phyloP scores from a whole-genome alignment of 2,113 vertebrate species.

The Sisor rabdophorus region DNA sequence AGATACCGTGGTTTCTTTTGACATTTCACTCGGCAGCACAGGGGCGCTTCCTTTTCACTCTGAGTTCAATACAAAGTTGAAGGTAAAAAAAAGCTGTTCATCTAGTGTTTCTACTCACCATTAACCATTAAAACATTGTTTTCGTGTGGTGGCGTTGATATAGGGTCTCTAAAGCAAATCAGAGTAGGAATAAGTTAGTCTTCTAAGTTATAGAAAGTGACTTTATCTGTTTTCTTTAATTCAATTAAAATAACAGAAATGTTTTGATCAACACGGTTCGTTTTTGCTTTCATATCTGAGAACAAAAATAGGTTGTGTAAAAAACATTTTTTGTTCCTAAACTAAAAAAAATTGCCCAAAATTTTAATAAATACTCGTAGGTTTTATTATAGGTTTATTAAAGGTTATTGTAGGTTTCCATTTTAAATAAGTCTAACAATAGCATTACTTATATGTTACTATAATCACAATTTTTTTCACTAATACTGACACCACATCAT shows the following conservation, averaged over 20 bases:
- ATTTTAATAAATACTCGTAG: no score
- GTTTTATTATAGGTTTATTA: no score
- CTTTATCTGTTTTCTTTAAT: no score
- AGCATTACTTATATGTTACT: no score
- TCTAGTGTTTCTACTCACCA: constrained; percentile 13
- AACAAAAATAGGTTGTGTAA: neutral
- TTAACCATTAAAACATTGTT: neutral
- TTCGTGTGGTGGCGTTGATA: constrained; percentile 13
- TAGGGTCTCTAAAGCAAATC: constrained; percentile 43
- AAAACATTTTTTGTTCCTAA: no score
- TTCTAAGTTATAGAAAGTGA: neutral
- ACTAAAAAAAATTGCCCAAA: no score
- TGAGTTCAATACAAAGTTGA: constrained; percentile 11
- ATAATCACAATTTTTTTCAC: no score
- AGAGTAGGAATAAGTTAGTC: neutral
- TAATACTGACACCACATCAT: neutral
- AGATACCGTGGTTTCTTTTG: constrained; percentile 30
- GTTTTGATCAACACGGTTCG: neutral
- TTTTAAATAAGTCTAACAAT: no score
- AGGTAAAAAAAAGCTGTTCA: neutral
- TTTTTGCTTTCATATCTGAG: neutral
- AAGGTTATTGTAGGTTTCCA: no score
- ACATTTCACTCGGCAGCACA: constrained; percentile 17
- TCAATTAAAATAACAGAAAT: neutral
- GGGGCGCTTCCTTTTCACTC: constrained; percentile 3